Conservation (phyloP, 2,888 invertebrate species). For the Malthinus seriepunctatus region DNA sequence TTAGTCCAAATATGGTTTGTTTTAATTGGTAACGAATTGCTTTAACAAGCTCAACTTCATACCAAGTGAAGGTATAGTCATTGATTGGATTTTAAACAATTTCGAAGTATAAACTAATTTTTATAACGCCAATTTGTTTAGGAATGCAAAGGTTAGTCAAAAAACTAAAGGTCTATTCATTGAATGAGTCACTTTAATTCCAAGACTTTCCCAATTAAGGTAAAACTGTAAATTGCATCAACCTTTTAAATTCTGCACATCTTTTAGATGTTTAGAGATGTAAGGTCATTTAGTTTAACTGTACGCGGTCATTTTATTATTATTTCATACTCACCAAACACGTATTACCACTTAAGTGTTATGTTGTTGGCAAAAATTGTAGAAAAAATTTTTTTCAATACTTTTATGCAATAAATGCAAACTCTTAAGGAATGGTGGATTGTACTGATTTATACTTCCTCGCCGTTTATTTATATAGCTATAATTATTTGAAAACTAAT, state of each 20-base stretch:
- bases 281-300: conserved; percentile 28
- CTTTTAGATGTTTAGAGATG: conserved; percentile 14
- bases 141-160: no score
- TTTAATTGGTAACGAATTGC: no score
- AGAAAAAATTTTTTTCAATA: conserved; percentile 20
- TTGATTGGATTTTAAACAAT: no score
- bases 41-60: no score
- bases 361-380: conserved; percentile 20
- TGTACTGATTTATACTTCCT: conserved; percentile 7
- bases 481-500: conserved; percentile 19
- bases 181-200: no score
- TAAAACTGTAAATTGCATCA: background rate
- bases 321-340: conserved; percentile 29
- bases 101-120: no score
- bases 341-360: conserved; percentile 29
- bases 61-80: no score
- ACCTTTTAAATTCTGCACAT: conserved; percentile 2
- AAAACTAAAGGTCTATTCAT: no score
- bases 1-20: no score
- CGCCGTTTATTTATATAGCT: conserved; percentile 10
- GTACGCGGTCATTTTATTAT: conserved; percentile 22
- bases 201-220: no score
- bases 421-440: background rate
- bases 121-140: no score
- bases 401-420: conserved; percentile 5